These are phyloP conservation scores for Cryptotis parvus DNA, from an alignment of 2,113 vertebrate species.

Conservation along the genomic window DNA sequence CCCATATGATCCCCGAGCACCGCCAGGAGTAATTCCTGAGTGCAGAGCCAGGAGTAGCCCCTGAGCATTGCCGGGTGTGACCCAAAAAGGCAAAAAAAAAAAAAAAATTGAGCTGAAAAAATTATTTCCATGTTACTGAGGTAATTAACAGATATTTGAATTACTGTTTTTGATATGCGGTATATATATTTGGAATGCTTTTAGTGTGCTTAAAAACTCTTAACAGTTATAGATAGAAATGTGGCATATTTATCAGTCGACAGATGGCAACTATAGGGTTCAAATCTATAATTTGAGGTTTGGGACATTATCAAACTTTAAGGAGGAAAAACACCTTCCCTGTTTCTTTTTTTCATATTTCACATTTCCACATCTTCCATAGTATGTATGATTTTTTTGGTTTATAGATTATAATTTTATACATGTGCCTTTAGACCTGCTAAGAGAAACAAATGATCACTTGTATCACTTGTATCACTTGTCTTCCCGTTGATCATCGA, in stretches of 20 bases:
- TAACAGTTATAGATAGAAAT: slow-evolving; percentile 28
- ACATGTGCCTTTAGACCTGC: background rate
- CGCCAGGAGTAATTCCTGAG: too few species aligned
- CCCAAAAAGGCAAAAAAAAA: too few species aligned
- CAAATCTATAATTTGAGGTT: background rate
- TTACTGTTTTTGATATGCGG: slow-evolving; percentile 15
- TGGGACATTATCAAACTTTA: slow-evolving; percentile 1
- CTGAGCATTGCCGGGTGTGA: too few species aligned
- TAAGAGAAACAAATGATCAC: too few species aligned
- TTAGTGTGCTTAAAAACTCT: slow-evolving; percentile 23
- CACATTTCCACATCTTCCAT: background rate
- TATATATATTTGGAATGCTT: slow-evolving; percentile 7
- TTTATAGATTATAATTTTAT: slow-evolving; percentile 20
- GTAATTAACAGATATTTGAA: slow-evolving; percentile 47
- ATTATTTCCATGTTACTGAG: background rate
- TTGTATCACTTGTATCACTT: too few species aligned
- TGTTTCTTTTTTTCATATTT: background rate
- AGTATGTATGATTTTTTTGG: background rate
- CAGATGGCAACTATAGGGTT: slow-evolving; percentile 16
- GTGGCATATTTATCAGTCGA: background rate
- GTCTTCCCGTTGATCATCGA: too few species aligned
- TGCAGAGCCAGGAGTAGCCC: too few species aligned
- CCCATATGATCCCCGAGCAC: too few species aligned
- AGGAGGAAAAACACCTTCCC: slow-evolving; percentile 25
- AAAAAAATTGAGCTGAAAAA: slow-evolving; percentile 20